These are phyloP conservation scores for Chironex yamaguchii DNA, from an alignment of 30 jellyfish, hydroid and myxozoan species.

Conservation along the genomic window DNA sequence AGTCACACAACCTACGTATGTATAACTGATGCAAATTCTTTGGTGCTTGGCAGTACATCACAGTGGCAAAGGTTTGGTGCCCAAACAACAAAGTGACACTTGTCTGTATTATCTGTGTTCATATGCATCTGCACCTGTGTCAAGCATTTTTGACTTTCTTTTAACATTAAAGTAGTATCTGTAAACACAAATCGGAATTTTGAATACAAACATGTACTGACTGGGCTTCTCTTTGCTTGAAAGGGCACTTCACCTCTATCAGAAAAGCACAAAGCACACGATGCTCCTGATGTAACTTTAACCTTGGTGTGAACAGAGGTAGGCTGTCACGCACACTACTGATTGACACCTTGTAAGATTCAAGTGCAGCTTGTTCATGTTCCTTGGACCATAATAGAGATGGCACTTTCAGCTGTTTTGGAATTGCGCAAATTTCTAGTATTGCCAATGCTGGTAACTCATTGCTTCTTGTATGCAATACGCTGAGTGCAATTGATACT, in stretches of 20 bases:
- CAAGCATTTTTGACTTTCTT: not conserved
- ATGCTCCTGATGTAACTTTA: not conserved
- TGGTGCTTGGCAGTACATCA: no score
- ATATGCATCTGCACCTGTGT: constrained; percentile 21
- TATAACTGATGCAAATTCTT: no score
- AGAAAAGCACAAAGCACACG: not conserved
- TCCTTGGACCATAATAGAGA: constrained; percentile 11
- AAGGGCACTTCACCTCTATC: constrained; percentile 22
- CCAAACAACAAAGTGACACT: constrained; percentile 13
- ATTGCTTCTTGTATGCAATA: constrained; percentile 4
- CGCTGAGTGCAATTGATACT: not conserved
- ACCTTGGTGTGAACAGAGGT: constrained; percentile 1
- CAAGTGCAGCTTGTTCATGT: constrained; percentile 13
- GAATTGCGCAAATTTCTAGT: not conserved
- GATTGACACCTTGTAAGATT: not conserved
- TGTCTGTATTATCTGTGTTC: not conserved
- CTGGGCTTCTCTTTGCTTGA: no score
- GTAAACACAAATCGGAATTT: no score
- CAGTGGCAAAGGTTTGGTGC: no score
- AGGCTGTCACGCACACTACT: not conserved
- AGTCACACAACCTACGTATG: no score
- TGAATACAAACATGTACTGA: no score
- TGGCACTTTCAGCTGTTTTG: constrained; percentile 16
- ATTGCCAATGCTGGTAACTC: constrained; percentile 8
- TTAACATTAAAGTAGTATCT: no score